Evolutionary conservation across 1,140 invertebrate species (phyloP), one percentile per base, ranked within the genome.

Genomic region (Trachymyrmex cornetzi): DNA sequence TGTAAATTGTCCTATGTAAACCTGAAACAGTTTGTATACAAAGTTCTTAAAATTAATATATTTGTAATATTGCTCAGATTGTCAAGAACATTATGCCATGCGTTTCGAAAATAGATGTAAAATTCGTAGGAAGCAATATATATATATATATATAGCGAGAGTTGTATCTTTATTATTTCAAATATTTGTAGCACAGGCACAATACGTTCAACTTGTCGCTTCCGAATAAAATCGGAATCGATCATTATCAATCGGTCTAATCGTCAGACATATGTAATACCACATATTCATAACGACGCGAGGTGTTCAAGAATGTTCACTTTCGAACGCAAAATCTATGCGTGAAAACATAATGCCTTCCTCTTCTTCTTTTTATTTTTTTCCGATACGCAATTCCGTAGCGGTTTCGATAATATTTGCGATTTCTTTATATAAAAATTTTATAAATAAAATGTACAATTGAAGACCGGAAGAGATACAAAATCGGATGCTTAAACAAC

Each of bases 141-240:
- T 44, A 44, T 38, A 38, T 22, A 44, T 57, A 27, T 57, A 81
- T 67, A 61, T 74, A 82, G 80, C 80, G 64, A 67, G 80, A 82
- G 80, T 82, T 82, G 80, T 82, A 82, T 82, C 80, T 82, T 82
- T 82, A 82, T 82, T 82, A 82, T 82, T 82, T 82, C 67, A 82
- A 74, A 72, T 74, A 82, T 82, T 82, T 82, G 67, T 82, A 82
- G 80, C 80, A 82, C 80, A 82, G 80, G 80, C 80, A 82, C 80
- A 82, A 74, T 74, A 82, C 55, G 79, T 82, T 82, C 80, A 82
- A 72, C 50, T 81, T 57, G 34, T 67, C 30, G 66, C 22, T 82
- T 74, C 55, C 80, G 38, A 24, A 38, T 61, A 59, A 72, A 74
- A 24, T 57, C 80, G 80, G 67, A 59, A 72, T 48, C 22, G 34